Conservation (phyloP, 2,888 invertebrate species). For the Caenorhabditis sp. region DNA sequence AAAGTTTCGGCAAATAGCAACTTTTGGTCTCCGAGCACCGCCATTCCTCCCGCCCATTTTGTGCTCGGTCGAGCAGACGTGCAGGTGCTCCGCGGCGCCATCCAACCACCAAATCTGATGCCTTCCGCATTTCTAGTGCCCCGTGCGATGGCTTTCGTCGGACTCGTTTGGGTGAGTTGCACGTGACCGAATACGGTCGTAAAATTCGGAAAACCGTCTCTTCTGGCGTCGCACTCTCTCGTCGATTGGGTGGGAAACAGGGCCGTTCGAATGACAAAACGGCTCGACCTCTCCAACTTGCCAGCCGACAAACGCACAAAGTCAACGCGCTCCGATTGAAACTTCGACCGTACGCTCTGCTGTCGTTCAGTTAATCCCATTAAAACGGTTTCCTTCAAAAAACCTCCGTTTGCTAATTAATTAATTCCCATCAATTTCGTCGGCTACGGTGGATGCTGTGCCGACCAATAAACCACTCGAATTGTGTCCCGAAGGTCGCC, state of each 20-base stretch:
- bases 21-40: conserved; percentile 31
- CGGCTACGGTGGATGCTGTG: too few relatives aligned
- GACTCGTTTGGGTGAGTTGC: conserved; percentile 44
- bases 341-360: too few relatives aligned
- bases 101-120: neutral
- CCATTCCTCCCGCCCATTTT: conserved; percentile 38
- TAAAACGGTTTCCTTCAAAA: too few relatives aligned
- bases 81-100: neutral
- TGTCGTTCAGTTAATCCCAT: too few relatives aligned
- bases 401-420: too few relatives aligned
- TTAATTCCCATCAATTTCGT: too few relatives aligned
- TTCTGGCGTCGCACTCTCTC: conserved; percentile 14
- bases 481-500: too few relatives aligned
- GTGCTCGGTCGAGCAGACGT: conserved; percentile 43
- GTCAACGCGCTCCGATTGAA: too few relatives aligned
- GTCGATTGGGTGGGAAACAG: conserved; percentile 26
- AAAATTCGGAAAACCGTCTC: conserved; percentile 12
- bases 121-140: neutral
- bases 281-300: neutral
- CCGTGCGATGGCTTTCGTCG: conserved; percentile 29
- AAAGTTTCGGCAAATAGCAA: conserved; percentile 30
- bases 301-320: too few relatives aligned
- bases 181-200: conserved; percentile 22
- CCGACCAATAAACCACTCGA: too few relatives aligned
- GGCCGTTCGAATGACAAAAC: conserved; percentile 15